These are phyloP conservation scores for Cactoblastis cactorum DNA, from an alignment of 2,888 invertebrate species.

Conservation along the genomic window DNA sequence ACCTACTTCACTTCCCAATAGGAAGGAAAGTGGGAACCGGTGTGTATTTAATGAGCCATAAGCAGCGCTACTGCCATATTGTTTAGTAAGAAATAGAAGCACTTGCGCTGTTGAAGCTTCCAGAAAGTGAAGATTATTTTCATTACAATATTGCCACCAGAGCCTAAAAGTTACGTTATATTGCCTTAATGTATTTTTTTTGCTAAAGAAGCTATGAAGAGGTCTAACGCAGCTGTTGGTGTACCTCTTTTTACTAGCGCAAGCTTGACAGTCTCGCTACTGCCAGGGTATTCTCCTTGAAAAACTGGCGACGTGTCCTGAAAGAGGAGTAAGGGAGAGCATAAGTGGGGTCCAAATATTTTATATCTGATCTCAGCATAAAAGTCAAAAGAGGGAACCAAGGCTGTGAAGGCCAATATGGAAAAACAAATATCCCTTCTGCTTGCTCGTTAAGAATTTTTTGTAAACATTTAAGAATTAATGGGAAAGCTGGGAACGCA, in stretches of 20 bases:
- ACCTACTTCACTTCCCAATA: slow-evolving; percentile 25
- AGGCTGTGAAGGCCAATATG: too few species aligned
- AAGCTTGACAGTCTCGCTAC: neutral
- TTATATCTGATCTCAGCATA: neutral
- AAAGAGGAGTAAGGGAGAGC: neutral
- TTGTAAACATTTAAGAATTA: neutral
- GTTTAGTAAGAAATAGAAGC: slow-evolving; percentile 21
- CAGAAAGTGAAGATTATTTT: slow-evolving; percentile 11
- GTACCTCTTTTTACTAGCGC: neutral
- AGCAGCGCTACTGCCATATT: slow-evolving; percentile 23
- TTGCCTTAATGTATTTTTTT: neutral
- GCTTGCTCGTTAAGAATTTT: neutral
- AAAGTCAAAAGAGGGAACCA: slow-evolving; percentile 7
- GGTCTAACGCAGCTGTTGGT: neutral
- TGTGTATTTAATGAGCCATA: slow-evolving; percentile 29
- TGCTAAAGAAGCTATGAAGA: neutral
- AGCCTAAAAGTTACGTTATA: neutral
- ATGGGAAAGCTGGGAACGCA: neutral
- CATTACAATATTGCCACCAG: slow-evolving; percentile 21
- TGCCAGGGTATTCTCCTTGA: neutral
- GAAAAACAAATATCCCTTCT: slow-evolving; percentile 15
- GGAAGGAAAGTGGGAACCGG: slow-evolving; percentile 29
- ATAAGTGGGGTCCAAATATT: neutral
- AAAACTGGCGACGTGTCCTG: neutral
- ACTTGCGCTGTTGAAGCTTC: neutral